phyloP scores from a whole-genome alignment of 2,888 invertebrate genomes.

The Frankliniella intonsa region DNA sequence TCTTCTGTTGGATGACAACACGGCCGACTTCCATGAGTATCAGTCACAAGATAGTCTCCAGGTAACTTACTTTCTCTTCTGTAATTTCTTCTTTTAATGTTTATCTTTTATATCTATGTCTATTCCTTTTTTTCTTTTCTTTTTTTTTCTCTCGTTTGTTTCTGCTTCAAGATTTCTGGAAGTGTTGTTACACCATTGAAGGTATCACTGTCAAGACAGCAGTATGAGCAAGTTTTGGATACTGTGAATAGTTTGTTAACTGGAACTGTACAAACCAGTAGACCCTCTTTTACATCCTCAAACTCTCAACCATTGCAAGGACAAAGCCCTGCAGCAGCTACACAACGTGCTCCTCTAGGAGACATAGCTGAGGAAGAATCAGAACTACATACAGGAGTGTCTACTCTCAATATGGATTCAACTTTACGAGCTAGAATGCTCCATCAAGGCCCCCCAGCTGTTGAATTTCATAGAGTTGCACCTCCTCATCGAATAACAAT shows the following conservation, averaged over 20 bases:
- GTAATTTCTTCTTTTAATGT: conserved; percentile 30
- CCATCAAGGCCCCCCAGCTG: conserved; percentile 32
- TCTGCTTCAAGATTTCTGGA: conserved; percentile 59
- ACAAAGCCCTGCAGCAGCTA: not conserved
- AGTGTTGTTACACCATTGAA: conserved; percentile 78
- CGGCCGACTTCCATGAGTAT: conserved; percentile 35
- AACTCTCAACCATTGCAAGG: conserved; percentile 27
- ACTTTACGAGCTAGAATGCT: conserved; percentile 57
- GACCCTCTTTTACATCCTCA: conserved; percentile 8
- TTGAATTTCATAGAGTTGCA: not conserved
- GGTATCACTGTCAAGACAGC: conserved; percentile 76
- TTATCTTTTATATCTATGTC: not conserved
- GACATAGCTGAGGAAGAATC: conserved; percentile 47
- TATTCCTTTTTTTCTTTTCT: not conserved
- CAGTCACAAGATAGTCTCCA: conserved; percentile 2
- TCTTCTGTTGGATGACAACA: conserved; percentile 43
- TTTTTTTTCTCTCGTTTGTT: not conserved
- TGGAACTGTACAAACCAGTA: conserved; percentile 37
- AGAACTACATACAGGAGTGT: conserved; percentile 44
- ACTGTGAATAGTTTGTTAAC: conserved; percentile 51
- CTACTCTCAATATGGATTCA: conserved; percentile 58
- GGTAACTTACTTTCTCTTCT: conserved; percentile 19
- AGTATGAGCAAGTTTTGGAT: conserved; percentile 85
- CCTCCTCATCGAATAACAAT: conserved; percentile 1
- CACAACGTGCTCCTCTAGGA: not conserved